These are phyloP conservation scores for Rhopilema esculentum DNA, from an alignment of 30 jellyfish, hydroid and myxozoan species.

Conservation along the genomic window DNA sequence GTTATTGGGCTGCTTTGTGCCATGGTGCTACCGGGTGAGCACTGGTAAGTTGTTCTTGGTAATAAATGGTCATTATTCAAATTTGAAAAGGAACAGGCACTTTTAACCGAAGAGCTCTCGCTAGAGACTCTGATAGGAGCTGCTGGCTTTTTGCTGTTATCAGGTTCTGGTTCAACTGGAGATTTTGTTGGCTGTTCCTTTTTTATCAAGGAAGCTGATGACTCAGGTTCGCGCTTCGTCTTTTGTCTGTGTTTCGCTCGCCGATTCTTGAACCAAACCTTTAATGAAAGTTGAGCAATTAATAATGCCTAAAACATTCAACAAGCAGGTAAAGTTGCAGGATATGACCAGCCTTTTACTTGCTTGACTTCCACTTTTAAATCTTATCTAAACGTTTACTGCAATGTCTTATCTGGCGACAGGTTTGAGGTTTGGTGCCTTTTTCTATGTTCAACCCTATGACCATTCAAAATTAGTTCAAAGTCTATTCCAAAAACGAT, in stretches of 20 bases:
- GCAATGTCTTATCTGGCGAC: too few species aligned
- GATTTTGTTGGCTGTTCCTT: constrained; percentile 48
- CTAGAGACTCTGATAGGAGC: constrained; percentile 28
- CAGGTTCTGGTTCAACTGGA: constrained; percentile 33
- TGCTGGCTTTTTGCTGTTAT: constrained; percentile 56
- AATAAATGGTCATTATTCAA: constrained; percentile 32
- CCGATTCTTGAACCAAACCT: constrained; percentile 97
- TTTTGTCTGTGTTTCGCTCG: constrained; percentile 95
- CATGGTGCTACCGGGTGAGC: constrained; percentile 65
- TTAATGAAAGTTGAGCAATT: too few species aligned
- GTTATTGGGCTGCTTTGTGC: constrained; percentile 73
- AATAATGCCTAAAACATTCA: too few species aligned
- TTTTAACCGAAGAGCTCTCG: constrained; percentile 31
- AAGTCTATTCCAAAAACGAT: too few species aligned
- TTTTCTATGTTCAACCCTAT: too few species aligned
- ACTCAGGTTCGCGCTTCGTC: constrained; percentile 77
- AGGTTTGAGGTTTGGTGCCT: too few species aligned
- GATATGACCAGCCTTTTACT: too few species aligned
- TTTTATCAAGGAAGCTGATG: constrained; percentile 32
- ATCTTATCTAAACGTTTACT: too few species aligned
- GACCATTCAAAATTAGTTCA: too few species aligned
- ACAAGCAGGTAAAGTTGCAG: too few species aligned
- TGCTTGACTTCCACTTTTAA: too few species aligned
- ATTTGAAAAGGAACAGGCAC: constrained; percentile 68
- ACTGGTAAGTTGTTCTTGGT: constrained; percentile 58